Evolutionary conservation across 2,113 vertebrate genomes (phyloP), one percentile per base, ranked within the genome.

Genomic region (Crotalus tigris): DNA sequence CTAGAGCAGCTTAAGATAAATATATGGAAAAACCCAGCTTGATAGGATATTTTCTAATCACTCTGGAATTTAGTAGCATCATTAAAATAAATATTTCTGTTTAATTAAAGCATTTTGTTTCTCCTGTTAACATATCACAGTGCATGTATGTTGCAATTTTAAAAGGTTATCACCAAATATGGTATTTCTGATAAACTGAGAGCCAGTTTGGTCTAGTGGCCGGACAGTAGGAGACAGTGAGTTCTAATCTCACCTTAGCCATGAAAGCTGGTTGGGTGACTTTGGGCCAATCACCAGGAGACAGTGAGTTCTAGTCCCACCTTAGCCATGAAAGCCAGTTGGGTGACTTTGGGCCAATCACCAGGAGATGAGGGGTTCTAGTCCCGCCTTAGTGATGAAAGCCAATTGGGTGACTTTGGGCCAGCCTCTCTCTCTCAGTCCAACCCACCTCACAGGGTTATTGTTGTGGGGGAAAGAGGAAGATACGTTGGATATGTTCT

Each of bases 281-380:
- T 57, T 57, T 57, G 55, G 17, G 55, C 55, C 55, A 57, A 57
- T 57, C 55, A 57, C 3, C 55, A 55, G 46, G 54, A 55, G 54
- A 54, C 3, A 1, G 4, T 0, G 55, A 57, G 19, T 58, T 24
- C 58, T 59, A 59, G 58, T 59, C 0, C 59, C 1, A 0, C 59
- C 26, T 29, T 29, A 29, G 26, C 59, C 10, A 12, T 29, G 59
- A 29, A 64, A 64, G 59, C 26, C 0, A 9, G 1, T 24, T 29
- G 10, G 24, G 3, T 29, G 26, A 12, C 24, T 61, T 29, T 61
- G 24, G 59, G 26, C 59, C 24, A 29, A 29, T 61, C 59, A 61
- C 59, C 10, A 61, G 3, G 59, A 61, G 59, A 11, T 9, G 0
- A 24, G 1, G 59, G 11, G 11, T 64, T 64, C 26, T 64, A 64